Percentiles rank a stretch among this genome's conserved stretches.
These are phyloP conservation scores for Gasterosteus aculeatus DNA, from an alignment of 2,113 vertebrate species.

Conservation along the genomic window DNA sequence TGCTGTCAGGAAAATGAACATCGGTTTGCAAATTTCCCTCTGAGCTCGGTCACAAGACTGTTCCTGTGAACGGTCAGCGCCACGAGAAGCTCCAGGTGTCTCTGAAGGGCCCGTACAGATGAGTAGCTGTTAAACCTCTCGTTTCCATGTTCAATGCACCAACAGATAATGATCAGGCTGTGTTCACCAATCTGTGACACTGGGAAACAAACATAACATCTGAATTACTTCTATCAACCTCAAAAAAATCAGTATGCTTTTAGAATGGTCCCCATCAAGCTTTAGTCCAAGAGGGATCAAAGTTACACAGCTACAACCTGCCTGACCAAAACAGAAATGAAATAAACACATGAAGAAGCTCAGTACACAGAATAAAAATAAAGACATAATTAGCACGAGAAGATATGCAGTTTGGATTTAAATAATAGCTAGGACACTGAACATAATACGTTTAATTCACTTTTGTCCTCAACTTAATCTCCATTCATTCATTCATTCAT, in stretches of 20 bases:
- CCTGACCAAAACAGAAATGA: not conserved
- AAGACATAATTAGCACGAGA: not conserved
- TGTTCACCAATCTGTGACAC: not conserved
- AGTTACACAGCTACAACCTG: not conserved
- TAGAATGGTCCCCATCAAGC: not conserved
- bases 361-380: not conserved
- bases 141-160: not conserved
- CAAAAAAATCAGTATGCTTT: not conserved
- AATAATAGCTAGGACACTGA: not conserved
- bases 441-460: not conserved
- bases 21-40: constrained; percentile 17
- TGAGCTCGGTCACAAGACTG: not conserved
- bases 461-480: not conserved
- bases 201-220: not conserved
- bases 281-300: not conserved
- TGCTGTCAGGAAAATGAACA: not conserved
- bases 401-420: not conserved
- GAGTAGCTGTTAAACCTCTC: not conserved
- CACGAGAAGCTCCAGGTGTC: not conserved
- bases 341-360: not conserved
- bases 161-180: not conserved
- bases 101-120: not conserved
- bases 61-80: not conserved
- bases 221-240: not conserved
- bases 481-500: too few species aligned